Conservation (phyloP, 1,140 invertebrate species). For the Homarus americanus region DNA sequence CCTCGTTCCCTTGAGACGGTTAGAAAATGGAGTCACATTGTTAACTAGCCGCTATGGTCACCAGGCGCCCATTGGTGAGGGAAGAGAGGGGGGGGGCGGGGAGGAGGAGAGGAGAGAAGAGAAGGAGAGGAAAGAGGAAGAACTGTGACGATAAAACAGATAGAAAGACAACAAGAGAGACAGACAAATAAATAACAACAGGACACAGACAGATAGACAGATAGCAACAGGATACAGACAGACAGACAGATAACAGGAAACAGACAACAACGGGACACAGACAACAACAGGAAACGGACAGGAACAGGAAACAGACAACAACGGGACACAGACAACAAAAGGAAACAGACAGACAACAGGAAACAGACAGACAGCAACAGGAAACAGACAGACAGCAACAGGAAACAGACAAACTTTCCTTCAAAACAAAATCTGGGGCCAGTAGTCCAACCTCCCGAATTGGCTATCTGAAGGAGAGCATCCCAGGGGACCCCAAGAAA, state of each 20-base stretch:
- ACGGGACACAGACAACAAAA: not conserved
- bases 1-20: slow-evolving; percentile 20
- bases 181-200: not conserved
- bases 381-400: not conserved
- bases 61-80: slow-evolving; percentile 10
- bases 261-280: not conserved
- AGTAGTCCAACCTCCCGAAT: slow-evolving; percentile 32
- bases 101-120: not conserved
- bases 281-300: not conserved
- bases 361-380: not conserved
- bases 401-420: slow-evolving; percentile 30
- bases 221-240: not conserved
- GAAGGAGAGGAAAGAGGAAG: not conserved
- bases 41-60: slow-evolving; percentile 20
- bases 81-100: not conserved
- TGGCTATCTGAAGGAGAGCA: slow-evolving; percentile 49
- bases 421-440: slow-evolving; percentile 54
- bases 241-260: not conserved
- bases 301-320: not conserved
- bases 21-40: slow-evolving; percentile 51
- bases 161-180: not conserved
- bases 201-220: not conserved
- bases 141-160: not conserved
- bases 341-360: not conserved
- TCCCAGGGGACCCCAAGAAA: slow-evolving; percentile 28